phyloP scores from a whole-genome alignment of 2,888 invertebrate species.

The Leucozona laternaria region DNA sequence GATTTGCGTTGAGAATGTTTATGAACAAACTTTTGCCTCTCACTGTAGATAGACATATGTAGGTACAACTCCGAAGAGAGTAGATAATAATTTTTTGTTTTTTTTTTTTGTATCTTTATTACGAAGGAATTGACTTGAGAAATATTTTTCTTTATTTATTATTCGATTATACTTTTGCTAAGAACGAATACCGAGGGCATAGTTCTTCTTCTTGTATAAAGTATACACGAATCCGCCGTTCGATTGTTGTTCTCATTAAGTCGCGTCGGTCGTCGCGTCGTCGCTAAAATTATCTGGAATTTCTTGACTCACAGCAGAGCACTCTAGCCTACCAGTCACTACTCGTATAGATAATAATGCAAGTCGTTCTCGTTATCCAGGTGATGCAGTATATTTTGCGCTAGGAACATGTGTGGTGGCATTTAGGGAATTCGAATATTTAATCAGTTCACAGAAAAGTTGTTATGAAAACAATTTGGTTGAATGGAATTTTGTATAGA shows the following conservation, averaged over 20 bases:
- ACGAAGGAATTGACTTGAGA: constrained; percentile 53
- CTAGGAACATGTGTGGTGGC: background rate
- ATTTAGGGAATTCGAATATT: constrained; percentile 41
- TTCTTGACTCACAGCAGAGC: constrained; percentile 47
- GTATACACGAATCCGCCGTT: background rate
- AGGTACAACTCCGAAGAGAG: background rate
- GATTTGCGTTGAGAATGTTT: too few relatives aligned
- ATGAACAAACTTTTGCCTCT: too few relatives aligned
- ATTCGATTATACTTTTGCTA: constrained; percentile 67
- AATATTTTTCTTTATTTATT: constrained; percentile 55
- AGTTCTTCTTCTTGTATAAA: constrained; percentile 10
- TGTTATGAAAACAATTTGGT: constrained; percentile 37
- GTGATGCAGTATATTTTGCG: constrained; percentile 22
- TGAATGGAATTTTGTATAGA: constrained; percentile 39
- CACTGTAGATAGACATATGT: background rate
- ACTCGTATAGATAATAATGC: constrained; percentile 8
- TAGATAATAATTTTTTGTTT: background rate
- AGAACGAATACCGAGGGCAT: constrained; percentile 11
- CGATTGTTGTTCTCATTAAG: constrained; percentile 49
- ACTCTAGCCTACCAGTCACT: background rate
- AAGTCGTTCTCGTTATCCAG: constrained; percentile 24
- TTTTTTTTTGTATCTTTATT: constrained; percentile 7
- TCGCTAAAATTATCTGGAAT: constrained; percentile 66
- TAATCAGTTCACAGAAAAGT: constrained; percentile 37
- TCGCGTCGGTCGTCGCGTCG: background rate